These are phyloP conservation scores for Carapus acus DNA, from an alignment of 2,797 vertebrate genomes.

Conservation along the genomic window DNA sequence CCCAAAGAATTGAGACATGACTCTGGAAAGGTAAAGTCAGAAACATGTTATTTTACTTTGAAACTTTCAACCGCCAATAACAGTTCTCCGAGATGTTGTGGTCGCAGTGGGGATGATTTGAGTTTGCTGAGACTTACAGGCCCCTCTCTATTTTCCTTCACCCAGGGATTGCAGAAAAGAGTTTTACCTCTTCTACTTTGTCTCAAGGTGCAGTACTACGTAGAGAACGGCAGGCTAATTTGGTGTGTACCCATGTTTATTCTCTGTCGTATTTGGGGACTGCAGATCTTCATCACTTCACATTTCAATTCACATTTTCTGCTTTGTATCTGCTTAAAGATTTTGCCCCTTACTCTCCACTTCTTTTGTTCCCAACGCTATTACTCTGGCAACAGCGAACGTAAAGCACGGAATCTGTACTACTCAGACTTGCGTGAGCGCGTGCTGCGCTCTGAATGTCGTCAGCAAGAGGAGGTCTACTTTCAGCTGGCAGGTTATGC, in stretches of 20 bases:
- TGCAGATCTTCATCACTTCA: too few relatives aligned
- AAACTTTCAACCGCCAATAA: background rate
- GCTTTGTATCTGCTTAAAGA: too few relatives aligned
- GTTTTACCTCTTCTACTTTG: conserved; percentile 76
- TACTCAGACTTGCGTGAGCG: conserved; percentile 83
- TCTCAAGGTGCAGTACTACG: conserved; percentile 85
- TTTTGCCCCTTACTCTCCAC: background rate
- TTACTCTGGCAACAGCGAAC: conserved; percentile 69
- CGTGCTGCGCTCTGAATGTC: conserved; percentile 81
- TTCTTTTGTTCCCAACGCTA: background rate
- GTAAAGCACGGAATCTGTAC: conserved; percentile 78
- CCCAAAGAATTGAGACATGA: conserved; percentile 84
- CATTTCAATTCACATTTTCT: background rate
- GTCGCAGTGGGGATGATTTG: too few relatives aligned
- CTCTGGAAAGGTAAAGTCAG: conserved; percentile 63
- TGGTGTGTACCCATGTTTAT: conserved; percentile 65
- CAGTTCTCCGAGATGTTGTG: background rate
- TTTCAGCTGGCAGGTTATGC: conserved; percentile 87
- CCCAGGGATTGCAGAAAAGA: conserved; percentile 73
- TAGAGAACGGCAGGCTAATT: conserved; percentile 84
- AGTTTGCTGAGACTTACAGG: too few relatives aligned
- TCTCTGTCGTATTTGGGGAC: background rate
- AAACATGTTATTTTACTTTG: too few relatives aligned
- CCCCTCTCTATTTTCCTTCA: conserved; percentile 16
- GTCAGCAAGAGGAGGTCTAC: conserved; percentile 87